phyloP scores from a whole-genome alignment of 2,888 invertebrate genomes.

The Cloeon dipterum region DNA sequence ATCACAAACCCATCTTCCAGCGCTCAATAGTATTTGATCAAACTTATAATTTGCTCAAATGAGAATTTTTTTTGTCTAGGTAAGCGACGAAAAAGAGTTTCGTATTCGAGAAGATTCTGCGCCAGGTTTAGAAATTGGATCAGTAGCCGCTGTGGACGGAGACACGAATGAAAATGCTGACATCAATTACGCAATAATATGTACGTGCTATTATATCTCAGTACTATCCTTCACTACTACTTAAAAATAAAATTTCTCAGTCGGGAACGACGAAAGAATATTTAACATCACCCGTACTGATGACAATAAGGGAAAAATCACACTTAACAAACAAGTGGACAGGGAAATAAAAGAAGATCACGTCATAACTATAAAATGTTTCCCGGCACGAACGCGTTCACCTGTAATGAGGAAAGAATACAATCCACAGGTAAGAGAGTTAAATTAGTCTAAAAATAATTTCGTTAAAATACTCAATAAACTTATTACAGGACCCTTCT shows the following conservation, averaged over 20 bases:
- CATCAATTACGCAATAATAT: constrained; percentile 47
- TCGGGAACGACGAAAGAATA: constrained; percentile 43
- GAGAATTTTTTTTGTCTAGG: constrained; percentile 21
- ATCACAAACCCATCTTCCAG: constrained; percentile 49
- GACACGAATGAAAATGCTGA: constrained; percentile 52
- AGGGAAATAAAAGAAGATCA: constrained; percentile 33
- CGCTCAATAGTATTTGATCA: background rate
- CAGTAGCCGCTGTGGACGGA: constrained; percentile 44
- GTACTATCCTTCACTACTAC: too few species aligned
- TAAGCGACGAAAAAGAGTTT: constrained; percentile 37
- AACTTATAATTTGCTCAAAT: background rate
- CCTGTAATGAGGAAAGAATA: constrained; percentile 25
- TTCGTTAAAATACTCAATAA: background rate
- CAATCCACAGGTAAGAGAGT: constrained; percentile 31
- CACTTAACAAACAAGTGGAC: constrained; percentile 35
- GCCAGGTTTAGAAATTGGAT: constrained; percentile 38
- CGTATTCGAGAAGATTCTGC: constrained; percentile 40
- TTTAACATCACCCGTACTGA: constrained; percentile 35
- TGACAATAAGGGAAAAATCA: constrained; percentile 37
- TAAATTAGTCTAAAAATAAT: background rate
- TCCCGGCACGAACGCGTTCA: constrained; percentile 21
- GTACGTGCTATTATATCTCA: constrained; percentile 15
- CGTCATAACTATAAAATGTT: constrained; percentile 43
- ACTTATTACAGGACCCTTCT: constrained; percentile 34
- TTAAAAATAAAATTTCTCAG: constrained; percentile 15